Base-by-base conservation (phyloP, 2,888 invertebrate species). In the Pyralis farinalis region DNA sequence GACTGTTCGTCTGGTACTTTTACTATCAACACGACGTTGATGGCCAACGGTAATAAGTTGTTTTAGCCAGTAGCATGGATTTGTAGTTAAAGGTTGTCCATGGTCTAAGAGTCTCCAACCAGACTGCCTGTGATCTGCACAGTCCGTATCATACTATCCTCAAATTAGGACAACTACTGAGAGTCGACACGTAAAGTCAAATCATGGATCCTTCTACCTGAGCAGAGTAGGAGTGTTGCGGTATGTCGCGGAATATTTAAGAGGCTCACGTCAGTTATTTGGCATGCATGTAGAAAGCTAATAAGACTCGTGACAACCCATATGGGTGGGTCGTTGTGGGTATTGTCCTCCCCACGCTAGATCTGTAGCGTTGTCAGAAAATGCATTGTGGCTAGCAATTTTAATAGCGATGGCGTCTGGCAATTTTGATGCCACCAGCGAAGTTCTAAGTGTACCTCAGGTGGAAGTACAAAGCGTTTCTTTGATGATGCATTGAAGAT, bases 311-410 rank as follows among this genome's bases (percentile, higher is more conserved):
- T 9, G 3, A 45, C 31, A 4, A 40, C 21, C 51, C 53, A 7
- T 32, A n/a, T 11, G 32, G 2, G 22, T 32, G 38, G n/a, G n/a
- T n/a, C n/a, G n/a, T n/a, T n/a, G n/a, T n/a, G n/a, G n/a, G n/a
- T n/a, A n/a, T n/a, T n/a, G n/a, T n/a, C n/a, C 57, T 11, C 55
- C 57, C 58, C 57, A 61, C 12, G 47, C 58, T 5, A 39, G 7
- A 4, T 40, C 51, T 1, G 51, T 50, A 0, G 55, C 53, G 32
- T 55, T 4, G 46, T 45, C 12, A 55, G 29, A 7, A 40, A 43
- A 10, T 50, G 44, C 5, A 45, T 22, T 0, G 46, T 30, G 3
- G 37, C 40, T 1, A 34, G 41, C 5, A 32, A 27, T 12, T 51
- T 48, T 10, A 57, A 39, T 6, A 11, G 7, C 3, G 44, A 37